These are phyloP conservation scores for Proterorhinus semilunaris DNA, from an alignment of 2,113 vertebrate genomes.

Conservation along the genomic window DNA sequence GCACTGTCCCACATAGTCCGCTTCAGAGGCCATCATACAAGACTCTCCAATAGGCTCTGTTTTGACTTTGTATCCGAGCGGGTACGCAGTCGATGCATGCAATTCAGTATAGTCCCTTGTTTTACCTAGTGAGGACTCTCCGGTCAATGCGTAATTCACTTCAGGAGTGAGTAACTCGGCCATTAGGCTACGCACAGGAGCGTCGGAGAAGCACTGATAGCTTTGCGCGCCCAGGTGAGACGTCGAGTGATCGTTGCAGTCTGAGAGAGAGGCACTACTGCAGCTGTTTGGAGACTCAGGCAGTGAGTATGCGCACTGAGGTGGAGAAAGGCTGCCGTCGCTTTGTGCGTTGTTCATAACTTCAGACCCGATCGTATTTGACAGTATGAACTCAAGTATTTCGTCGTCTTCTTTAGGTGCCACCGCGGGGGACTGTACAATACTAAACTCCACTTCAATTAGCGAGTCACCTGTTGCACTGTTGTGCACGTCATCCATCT, in stretches of 20 bases:
- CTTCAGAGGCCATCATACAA: slow-evolving; percentile 77
- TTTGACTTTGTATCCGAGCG: slow-evolving; percentile 83
- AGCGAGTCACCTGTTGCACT: slow-evolving; percentile 53
- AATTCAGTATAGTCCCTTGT: slow-evolving; percentile 82
- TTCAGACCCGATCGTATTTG: slow-evolving; percentile 77
- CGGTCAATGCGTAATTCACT: slow-evolving; percentile 56
- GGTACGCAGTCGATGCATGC: slow-evolving; percentile 55
- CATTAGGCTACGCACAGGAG: slow-evolving; percentile 82
- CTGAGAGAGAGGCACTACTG: slow-evolving; percentile 69
- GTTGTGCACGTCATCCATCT: slow-evolving; percentile 47
- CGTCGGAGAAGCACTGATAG: slow-evolving; percentile 54
- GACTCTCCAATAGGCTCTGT: slow-evolving; percentile 79
- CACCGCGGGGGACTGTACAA: slow-evolving; percentile 67
- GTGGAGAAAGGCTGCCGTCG: slow-evolving; percentile 28
- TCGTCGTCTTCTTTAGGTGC: slow-evolving; percentile 82
- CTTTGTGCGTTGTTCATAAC: slow-evolving; percentile 9
- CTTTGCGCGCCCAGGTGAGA: slow-evolving; percentile 57
- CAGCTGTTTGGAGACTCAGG: slow-evolving; percentile 91
- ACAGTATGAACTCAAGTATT: slow-evolving; percentile 88
- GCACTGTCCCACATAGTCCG: slow-evolving; percentile 70
- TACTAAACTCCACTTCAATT: slow-evolving; percentile 76
- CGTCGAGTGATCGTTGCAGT: slow-evolving; percentile 74
- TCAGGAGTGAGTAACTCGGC: slow-evolving; percentile 86
- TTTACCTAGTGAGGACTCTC: slow-evolving; percentile 61
- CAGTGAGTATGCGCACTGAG: slow-evolving; percentile 76